phyloP scores from a whole-genome alignment of 1,140 invertebrate genomes.

The Sarcophaga peregrina region DNA sequence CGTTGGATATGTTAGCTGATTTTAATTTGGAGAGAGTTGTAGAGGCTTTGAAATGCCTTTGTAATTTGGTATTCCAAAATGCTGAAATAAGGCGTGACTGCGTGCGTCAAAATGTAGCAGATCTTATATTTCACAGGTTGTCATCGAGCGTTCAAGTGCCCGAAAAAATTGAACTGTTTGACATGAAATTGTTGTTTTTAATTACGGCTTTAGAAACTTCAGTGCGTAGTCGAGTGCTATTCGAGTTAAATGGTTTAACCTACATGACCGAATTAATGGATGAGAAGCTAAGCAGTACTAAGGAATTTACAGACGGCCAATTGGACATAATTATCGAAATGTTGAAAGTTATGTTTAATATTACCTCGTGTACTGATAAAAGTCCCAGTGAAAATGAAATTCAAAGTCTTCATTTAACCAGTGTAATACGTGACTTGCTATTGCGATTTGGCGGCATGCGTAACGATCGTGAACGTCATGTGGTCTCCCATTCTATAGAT shows the following conservation, averaged over 20 bases:
- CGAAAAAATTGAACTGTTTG: constrained; percentile 84
- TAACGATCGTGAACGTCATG: constrained; percentile 75
- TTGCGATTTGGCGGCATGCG: constrained; percentile 71
- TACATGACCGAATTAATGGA: constrained; percentile 85
- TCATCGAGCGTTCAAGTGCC: constrained; percentile 61
- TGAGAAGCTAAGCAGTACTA: constrained; percentile 70
- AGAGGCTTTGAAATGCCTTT: constrained; percentile 89
- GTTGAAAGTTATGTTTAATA: constrained; percentile 90
- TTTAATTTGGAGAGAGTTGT: constrained; percentile 61
- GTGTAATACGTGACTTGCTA: constrained; percentile 78
- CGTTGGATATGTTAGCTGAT: background rate
- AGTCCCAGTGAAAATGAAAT: constrained; percentile 77
- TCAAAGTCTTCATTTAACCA: constrained; percentile 78
- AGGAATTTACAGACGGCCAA: constrained; percentile 71
- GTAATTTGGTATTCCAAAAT: constrained; percentile 90
- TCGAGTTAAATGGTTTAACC: constrained; percentile 83
- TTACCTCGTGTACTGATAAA: constrained; percentile 73
- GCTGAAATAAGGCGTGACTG: constrained; percentile 75
- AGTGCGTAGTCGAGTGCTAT: constrained; percentile 77
- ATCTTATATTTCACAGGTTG: constrained; percentile 81
- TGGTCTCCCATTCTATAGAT: constrained; percentile 78
- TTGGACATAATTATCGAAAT: constrained; percentile 83
- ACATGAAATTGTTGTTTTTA: constrained; percentile 89
- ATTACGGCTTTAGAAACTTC: constrained; percentile 83
- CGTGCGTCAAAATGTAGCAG: constrained; percentile 74